A percentile compares a stretch with the other conserved stretches of the same genome.
These are phyloP conservation scores for Chymomyza fuscimana DNA, from an alignment of 2,888 invertebrate species.

Conservation along the genomic window DNA sequence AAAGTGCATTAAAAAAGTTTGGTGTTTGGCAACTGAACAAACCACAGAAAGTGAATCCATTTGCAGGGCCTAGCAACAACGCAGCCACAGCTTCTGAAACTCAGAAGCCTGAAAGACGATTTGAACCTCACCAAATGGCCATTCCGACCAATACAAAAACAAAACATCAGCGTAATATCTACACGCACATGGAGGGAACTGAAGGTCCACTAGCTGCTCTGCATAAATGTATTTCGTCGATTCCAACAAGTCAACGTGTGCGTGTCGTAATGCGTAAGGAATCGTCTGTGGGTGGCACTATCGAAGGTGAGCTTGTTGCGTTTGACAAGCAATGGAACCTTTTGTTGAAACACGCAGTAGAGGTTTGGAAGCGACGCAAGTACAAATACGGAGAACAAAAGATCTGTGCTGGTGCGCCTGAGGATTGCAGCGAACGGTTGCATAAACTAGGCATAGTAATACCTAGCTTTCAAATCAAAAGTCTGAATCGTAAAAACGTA, in stretches of 20 bases:
- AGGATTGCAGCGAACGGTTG: constrained; percentile 79
- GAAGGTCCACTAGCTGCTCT: constrained; percentile 84
- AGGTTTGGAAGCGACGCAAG: constrained; percentile 86
- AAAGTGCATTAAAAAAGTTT: constrained; percentile 78
- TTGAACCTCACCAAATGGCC: constrained; percentile 81
- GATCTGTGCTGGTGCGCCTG: constrained; percentile 63
- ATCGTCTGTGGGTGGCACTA: constrained; percentile 86
- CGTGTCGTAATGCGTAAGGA: constrained; percentile 85
- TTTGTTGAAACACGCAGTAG: constrained; percentile 89
- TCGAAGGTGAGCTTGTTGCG: constrained; percentile 89
- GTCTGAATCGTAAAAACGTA: constrained; percentile 83
- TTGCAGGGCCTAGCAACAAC: not conserved
- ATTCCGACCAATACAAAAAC: constrained; percentile 16
- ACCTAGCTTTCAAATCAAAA: constrained; percentile 82
- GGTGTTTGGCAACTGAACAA: constrained; percentile 72
- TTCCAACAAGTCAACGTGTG: constrained; percentile 37
- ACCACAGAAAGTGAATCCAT: constrained; percentile 24
- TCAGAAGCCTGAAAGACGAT: constrained; percentile 57
- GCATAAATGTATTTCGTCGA: constrained; percentile 79
- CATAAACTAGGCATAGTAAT: constrained; percentile 80
- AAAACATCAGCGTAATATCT: constrained; percentile 79
- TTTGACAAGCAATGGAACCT: constrained; percentile 98
- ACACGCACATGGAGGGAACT: constrained; percentile 80
- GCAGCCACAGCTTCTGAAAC: not conserved
- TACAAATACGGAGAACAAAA: constrained; percentile 75